Evolutionary conservation across 1,140 invertebrate genomes (phyloP).

Genomic region (Oreohelix idahoensis): DNA sequence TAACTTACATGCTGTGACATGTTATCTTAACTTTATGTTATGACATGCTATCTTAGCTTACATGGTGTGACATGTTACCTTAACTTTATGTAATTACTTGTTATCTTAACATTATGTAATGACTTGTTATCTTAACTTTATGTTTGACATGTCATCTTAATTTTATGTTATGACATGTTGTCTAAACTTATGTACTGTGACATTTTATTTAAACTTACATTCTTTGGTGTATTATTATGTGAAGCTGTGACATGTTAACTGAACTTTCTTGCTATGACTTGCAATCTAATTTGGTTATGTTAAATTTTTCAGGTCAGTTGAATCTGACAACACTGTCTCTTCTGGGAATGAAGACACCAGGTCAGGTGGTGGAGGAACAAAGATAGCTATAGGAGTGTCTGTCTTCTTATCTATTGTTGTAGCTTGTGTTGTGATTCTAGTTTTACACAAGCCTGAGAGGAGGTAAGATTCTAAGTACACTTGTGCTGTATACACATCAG

Average conservation of each 20-base stretch:
- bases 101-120: too few species aligned
- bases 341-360: conserved; percentile 4
- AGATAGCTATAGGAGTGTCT: conserved; percentile 52
- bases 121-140: too few species aligned
- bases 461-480: background rate
- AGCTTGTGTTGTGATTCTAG: conserved; percentile 57
- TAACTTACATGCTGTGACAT: too few species aligned
- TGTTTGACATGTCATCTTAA: too few species aligned
- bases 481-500: background rate
- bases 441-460: conserved; percentile 61
- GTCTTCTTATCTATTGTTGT: conserved; percentile 54
- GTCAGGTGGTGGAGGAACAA: conserved; percentile 36
- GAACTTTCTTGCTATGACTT: background rate
- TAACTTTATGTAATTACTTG: too few species aligned
- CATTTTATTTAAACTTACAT: background rate
- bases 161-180: too few species aligned
- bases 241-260: background rate
- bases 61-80: too few species aligned
- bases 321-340: background rate
- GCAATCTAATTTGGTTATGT: background rate
- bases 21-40: too few species aligned
- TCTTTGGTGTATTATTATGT: background rate
- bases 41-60: too few species aligned
- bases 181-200: too few species aligned
- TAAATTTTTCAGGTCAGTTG: background rate